A percentile compares a stretch with the other conserved stretches of the same genome.
These are phyloP conservation scores for Chaetops frenatus DNA, from an alignment of 2,113 vertebrate species.

Conservation along the genomic window DNA sequence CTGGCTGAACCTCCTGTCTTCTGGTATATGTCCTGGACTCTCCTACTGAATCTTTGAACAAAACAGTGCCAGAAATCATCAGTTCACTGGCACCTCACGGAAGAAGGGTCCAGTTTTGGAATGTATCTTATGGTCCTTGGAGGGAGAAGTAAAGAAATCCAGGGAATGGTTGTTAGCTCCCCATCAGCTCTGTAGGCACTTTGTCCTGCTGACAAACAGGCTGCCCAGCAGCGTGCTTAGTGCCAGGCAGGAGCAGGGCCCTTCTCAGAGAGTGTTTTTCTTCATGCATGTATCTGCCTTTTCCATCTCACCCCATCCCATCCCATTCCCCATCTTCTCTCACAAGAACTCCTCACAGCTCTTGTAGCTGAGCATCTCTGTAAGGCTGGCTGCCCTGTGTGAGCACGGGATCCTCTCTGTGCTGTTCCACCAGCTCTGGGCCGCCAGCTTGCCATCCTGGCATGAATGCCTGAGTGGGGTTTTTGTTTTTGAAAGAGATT, in stretches of 20 bases:
- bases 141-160: neutral
- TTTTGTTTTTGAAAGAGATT: constrained; percentile 19
- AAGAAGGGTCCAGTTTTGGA: neutral
- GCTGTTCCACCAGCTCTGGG: neutral
- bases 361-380: accelerated
- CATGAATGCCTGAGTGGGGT: neutral
- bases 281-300: neutral
- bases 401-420: neutral
- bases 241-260: neutral
- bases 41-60: neutral
- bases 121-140: neutral
- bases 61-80: neutral
- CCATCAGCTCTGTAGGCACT: neutral
- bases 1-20: neutral
- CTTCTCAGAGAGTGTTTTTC: neutral
- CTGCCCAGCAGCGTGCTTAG: neutral
- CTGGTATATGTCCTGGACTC: neutral
- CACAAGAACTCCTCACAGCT: neutral
- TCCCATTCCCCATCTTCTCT: neutral
- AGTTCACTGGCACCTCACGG: neutral
- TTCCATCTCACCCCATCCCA: neutral
- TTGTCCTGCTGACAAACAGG: neutral
- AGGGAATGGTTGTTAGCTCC: neutral
- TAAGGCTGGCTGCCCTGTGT: neutral
- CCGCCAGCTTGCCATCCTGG: neutral